Evolutionary conservation across 2,113 vertebrate species (phyloP), one percentile per base, ranked within the genome.

Genomic region (Orycteropus afer): DNA sequence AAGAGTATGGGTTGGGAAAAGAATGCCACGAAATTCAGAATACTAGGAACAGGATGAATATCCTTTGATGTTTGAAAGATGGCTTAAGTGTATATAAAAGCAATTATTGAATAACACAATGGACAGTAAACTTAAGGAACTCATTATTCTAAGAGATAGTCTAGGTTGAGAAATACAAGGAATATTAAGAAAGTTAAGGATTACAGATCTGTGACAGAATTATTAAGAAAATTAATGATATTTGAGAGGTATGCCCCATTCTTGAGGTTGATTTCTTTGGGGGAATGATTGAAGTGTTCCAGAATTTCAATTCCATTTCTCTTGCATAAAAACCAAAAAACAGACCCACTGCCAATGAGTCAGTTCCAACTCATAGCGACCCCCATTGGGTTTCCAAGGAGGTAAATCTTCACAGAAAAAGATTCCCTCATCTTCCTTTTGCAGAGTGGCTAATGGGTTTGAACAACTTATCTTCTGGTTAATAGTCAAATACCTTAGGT

Each of bases 181-280:
- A 90, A 45, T 59, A 67, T 11, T 25, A 74, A 69, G 18, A 91
- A 84, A 84, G 49, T 45, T 71, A 89, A 63, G 8, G 9, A 53
- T 79, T 79, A 61, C 11, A 61, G n/a, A 83, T 25, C 27, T 69
- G 11, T 32, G 53, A 80, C 8, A 45, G 51, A n/a, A 1, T 65
- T 91, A 49, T 57, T 57, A 86, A 86, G 40, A 59, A 87, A 91
- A 71, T 34, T 32, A 57, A 55, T 93, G n/a, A 71, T 80, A 57
- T 27, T 22, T 86, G 59, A 80, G 61, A 63, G 6, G 5, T 17
- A 63, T 20, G 20, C 1, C 11, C 11, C 15, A 76, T 8, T 81
- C 89, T 89, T 80, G 63, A 91, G n/a, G 14, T 5, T 84, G 20
- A 88, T 51, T 92, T 94, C 13, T 17, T 92, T 49, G 47, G 81